Base-by-base conservation (phyloP, 2,888 invertebrate species). In the Luperina testacea region DNA sequence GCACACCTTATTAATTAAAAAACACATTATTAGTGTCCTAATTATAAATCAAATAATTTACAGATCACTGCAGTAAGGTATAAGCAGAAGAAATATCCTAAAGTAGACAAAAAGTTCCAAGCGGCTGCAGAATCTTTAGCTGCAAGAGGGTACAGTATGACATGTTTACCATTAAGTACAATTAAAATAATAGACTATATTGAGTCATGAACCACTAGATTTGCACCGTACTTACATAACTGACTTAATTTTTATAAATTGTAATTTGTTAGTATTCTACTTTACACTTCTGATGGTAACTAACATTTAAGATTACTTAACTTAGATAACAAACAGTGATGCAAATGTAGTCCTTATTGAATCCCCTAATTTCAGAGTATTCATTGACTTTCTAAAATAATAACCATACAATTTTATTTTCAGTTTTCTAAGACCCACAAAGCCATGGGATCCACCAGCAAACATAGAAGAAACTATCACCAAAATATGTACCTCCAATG, bases 371-470 rank as follows among this genome's bases (percentile, higher is more conserved):
- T 76, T 76, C 17, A 75, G 1, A 15, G 13, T 15, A 32, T 53
- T 32, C 24, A 7, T n/a, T 17, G 45, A 2, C 3, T 45, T 69
- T 63, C 4, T 17, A 13, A 45, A 63, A 27, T 63, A 27, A 17
- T 68, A 64, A 70, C 6, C 20, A 27, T 17, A 11, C 1, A 20
- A 24, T 70, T 74, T 48, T 53, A 20, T 68, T 78, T 97, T 53
- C 92, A 98, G 99, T 75, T 99, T 99, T 92, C 94, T 98, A 61
- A 97, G 99, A 7, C 97, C 98, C 0, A 97, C 97, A 81, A 98
- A 98, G 90, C 95, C 98, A 6, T 99, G 99, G 94, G 92, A 94
- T 0, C 99, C 99, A 24, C 98, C 98, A 0, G 84, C 91, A 17
- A 97, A 99, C 94, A 97, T 98, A 7, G 95, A 96, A 13, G 95